Evolutionary conservation across 2,888 invertebrate species (phyloP), one percentile per base, ranked within the genome.

Genomic region (Orthosia gothica): DNA sequence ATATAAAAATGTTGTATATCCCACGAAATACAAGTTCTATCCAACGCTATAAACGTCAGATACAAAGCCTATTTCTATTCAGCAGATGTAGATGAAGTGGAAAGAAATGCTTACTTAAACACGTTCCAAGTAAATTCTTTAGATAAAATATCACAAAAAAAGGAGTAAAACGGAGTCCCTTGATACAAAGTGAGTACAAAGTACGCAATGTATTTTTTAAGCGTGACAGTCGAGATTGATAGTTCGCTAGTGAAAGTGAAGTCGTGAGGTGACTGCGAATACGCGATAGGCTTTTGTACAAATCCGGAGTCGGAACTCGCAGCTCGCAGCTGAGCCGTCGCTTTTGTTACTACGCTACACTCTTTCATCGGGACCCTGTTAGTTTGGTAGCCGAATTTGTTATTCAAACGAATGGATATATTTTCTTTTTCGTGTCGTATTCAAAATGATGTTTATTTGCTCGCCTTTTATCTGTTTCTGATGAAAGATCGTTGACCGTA

Each of bases 231-330:
- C 74, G 82, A 92, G 92, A 94, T 93, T 93, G 91, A 94, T 94
- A 90, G 91, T 88, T 88, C 72, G 84, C 88, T 81, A 93, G 95
- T 91, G 94, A 94, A 94, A 94, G 95, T 94, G 90, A 91, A 88
- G 89, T 90, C 93, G 92, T 92, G 92, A 85, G 78, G 76, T 70
- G 92, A 91, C 91, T 93, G 90, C 87, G 83, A 92, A 92, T 87
- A 83, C 83, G 68, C 75, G 79, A 74, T 85, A 80, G 85, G 87
- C 85, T 89, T 90, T 89, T 85, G 79, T 84, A 90, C 89, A 87
- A 89, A 90, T 88, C 89, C 88, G 88, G 82, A 87, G 88, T 74
- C 76, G 81, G 70, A 70, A 81, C 62, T 90, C 87, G 79, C 61
- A 85, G 81, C 73, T 84, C 87, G 79, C 61, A 85, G 81, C 70